Conservation (phyloP, 2,888 invertebrate species). For the Drosophila paramelanica region DNA sequence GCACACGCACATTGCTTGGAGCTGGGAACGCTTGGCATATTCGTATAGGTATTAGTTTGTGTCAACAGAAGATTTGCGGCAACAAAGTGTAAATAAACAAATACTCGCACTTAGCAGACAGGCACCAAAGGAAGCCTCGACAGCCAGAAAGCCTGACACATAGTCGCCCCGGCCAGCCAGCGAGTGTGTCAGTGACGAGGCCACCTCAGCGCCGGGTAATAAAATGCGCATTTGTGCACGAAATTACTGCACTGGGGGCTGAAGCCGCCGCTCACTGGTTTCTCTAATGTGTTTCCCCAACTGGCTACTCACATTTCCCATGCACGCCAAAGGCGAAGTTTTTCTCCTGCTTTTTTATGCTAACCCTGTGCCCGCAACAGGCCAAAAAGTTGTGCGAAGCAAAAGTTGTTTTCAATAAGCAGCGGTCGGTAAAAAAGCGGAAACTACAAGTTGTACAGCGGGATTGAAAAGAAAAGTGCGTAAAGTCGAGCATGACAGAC, state of each 20-base stretch:
- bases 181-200: slow-evolving; percentile 5
- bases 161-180: no score
- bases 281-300: slow-evolving; percentile 31
- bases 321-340: slow-evolving; percentile 15
- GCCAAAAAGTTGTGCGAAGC: slow-evolving; percentile 49
- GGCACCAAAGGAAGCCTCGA: slow-evolving; percentile 30
- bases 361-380: slow-evolving; percentile 28
- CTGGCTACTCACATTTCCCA: slow-evolving; percentile 35
- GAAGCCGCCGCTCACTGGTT: slow-evolving; percentile 11
- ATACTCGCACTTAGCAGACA: slow-evolving; percentile 52
- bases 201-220: slow-evolving; percentile 67
- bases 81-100: slow-evolving; percentile 73
- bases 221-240: slow-evolving; percentile 78
- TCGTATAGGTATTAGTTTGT: slow-evolving; percentile 42
- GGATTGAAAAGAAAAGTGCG: slow-evolving; percentile 1
- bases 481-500: background rate
- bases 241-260: slow-evolving; percentile 65
- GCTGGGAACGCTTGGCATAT: slow-evolving; percentile 19
- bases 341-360: slow-evolving; percentile 14
- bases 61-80: slow-evolving; percentile 51
- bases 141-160: slow-evolving; percentile 27
- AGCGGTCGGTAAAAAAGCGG: slow-evolving; percentile 35
- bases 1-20: slow-evolving; percentile 14
- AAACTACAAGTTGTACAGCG: slow-evolving; percentile 36
- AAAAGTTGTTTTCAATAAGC: slow-evolving; percentile 76